Conservation (phyloP, 2,113 vertebrate species). For the Nesogale talazaci region DNA sequence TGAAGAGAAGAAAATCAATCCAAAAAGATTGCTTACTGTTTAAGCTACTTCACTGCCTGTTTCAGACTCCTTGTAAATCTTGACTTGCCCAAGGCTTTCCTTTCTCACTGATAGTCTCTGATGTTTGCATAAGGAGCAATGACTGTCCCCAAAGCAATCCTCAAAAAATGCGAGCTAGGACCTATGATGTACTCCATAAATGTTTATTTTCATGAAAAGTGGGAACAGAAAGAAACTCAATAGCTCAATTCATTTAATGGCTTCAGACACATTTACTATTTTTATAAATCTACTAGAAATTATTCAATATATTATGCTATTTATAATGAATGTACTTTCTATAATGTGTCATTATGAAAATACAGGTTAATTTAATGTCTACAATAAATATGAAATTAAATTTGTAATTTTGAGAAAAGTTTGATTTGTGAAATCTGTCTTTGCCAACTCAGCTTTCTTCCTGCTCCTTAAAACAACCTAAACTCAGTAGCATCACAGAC, state of each 20-base stretch:
- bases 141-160: background rate
- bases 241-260: background rate
- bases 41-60: background rate
- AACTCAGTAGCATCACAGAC: background rate
- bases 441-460: background rate
- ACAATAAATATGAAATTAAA: background rate
- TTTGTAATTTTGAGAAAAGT: background rate
- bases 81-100: background rate
- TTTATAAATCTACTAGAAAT: background rate
- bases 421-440: background rate
- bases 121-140: background rate
- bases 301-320: background rate
- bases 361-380: background rate
- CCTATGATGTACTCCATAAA: background rate
- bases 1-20: background rate
- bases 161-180: background rate
- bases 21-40: slow-evolving; percentile 10
- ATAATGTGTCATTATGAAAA: slow-evolving; percentile 19
- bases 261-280: background rate
- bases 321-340: background rate
- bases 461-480: background rate
- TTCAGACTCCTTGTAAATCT: background rate
- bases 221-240: background rate
- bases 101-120: background rate
- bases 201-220: background rate